phyloP scores from a whole-genome alignment of 2,888 invertebrate species.

The Hirudinaria manillensis region DNA sequence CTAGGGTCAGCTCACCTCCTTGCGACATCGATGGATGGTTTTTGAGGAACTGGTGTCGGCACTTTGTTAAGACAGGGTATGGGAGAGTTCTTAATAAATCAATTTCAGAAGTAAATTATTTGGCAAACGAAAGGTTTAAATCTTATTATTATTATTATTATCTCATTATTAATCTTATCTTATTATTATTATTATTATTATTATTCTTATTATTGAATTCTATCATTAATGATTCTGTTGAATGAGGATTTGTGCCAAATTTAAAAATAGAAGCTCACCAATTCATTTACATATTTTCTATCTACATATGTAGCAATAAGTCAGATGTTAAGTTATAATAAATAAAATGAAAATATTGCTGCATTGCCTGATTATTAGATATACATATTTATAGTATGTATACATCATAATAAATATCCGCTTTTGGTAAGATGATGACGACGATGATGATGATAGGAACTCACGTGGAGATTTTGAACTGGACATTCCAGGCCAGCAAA shows the following conservation, averaged over 20 bases:
- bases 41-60: neutral
- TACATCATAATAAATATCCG: neutral
- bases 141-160: no score
- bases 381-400: neutral
- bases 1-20: neutral
- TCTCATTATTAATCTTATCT: no score
- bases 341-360: neutral
- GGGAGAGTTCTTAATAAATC: conserved; percentile 1
- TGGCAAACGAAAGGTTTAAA: no score
- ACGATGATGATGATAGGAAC: conserved; percentile 32
- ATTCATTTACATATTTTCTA: no score
- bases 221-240: no score
- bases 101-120: no score
- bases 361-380: neutral
- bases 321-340: neutral
- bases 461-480: conserved; percentile 69
- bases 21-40: neutral
- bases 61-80: conserved; percentile 1
- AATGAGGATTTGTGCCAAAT: no score
- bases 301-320: no score
- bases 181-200: no score
- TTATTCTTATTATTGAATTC: no score
- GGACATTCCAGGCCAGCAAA: conserved; percentile 69
- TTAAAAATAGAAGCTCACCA: no score
- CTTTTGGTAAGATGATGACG: neutral